phyloP scores from a whole-genome alignment of 2,888 invertebrate genomes.

The Cerastoderma edule region DNA sequence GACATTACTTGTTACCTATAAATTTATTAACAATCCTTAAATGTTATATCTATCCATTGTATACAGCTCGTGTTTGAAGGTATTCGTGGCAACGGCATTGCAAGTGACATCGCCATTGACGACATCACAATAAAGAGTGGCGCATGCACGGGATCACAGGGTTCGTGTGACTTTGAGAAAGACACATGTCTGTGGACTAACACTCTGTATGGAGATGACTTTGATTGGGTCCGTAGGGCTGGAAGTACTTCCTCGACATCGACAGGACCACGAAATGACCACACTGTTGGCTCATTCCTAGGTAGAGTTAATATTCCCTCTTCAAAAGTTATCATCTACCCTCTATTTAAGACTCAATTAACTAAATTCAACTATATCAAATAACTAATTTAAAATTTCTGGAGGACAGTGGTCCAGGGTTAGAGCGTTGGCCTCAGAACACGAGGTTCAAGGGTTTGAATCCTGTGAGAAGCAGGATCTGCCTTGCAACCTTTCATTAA shows the following conservation, averaged over 20 bases:
- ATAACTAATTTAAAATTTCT: too few relatives aligned
- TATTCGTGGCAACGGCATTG: constrained; percentile 63
- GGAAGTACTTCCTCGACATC: constrained; percentile 72
- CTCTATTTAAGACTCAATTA: too few relatives aligned
- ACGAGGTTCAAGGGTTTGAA: too few relatives aligned
- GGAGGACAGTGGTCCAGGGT: too few relatives aligned
- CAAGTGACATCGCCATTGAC: constrained; percentile 78
- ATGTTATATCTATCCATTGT: neutral
- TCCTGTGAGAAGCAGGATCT: too few relatives aligned
- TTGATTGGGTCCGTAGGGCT: constrained; percentile 72
- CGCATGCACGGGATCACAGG: constrained; percentile 66
- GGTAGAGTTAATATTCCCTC: too few relatives aligned
- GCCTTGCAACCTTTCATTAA: too few relatives aligned
- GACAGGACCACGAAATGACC: constrained; percentile 77
- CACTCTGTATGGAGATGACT: constrained; percentile 56
- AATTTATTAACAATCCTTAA: too few relatives aligned
- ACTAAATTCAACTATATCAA: too few relatives aligned
- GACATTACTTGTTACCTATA: too few relatives aligned
- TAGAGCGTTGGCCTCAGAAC: too few relatives aligned
- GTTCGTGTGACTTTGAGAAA: constrained; percentile 74
- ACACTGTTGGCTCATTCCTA: constrained; percentile 70
- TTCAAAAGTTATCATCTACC: too few relatives aligned
- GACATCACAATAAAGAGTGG: constrained; percentile 75
- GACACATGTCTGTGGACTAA: constrained; percentile 72
- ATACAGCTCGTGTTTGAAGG: constrained; percentile 77